Evolutionary conservation across 2,113 vertebrate genomes (phyloP).

Genomic region (Pseudonaja textilis): DNA sequence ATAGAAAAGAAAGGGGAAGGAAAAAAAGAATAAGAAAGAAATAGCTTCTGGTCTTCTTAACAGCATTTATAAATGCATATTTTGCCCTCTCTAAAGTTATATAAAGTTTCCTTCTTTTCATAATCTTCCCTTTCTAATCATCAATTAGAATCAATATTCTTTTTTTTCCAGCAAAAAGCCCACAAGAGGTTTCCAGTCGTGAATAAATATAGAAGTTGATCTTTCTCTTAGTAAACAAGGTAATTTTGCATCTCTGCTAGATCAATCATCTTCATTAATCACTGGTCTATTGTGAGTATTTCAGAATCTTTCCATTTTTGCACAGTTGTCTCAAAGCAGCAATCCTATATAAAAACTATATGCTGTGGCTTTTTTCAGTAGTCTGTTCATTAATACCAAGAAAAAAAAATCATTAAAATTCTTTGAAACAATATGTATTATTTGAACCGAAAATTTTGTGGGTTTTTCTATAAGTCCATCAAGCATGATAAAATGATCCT

Average conservation of each 20-base stretch:
- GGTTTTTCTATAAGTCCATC: neutral
- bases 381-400: neutral
- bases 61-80: neutral
- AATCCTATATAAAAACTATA: neutral
- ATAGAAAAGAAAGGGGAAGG: neutral
- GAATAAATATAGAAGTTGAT: neutral
- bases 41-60: neutral
- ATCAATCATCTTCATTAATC: neutral
- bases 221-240: neutral
- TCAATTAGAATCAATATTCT: neutral
- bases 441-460: neutral
- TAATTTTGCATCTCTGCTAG: neutral
- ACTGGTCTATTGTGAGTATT: neutral
- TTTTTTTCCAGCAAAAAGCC: neutral
- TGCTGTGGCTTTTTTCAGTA: neutral
- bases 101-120: neutral
- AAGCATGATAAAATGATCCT: neutral
- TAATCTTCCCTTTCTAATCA: neutral
- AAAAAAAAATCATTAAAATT: neutral
- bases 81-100: neutral
- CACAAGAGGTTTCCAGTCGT: neutral
- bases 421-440: neutral
- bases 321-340: neutral
- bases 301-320: neutral
- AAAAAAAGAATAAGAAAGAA: neutral